Evolutionary conservation across 2,113 vertebrate genomes (phyloP).

Genomic region (Varanus salvator): DNA sequence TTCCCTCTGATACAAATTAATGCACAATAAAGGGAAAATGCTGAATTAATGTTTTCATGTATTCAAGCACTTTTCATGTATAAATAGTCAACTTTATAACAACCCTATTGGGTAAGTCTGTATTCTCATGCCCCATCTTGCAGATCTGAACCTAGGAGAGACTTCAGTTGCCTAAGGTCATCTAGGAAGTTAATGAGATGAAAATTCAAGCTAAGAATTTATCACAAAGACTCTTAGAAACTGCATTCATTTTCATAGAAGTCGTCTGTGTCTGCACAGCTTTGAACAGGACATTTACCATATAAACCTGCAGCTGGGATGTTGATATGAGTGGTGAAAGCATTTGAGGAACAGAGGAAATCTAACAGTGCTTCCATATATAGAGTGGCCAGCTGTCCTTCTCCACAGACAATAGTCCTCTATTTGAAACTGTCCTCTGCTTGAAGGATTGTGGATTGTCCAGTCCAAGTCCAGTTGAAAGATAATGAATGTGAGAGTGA

Average conservation of each 20-base stretch:
- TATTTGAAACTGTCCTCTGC: too few relatives aligned
- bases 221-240: background rate
- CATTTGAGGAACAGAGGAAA: background rate
- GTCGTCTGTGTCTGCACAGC: background rate
- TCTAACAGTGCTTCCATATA: too few relatives aligned
- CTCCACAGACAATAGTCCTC: too few relatives aligned
- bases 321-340: background rate
- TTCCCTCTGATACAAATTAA: slow-evolving; percentile 27
- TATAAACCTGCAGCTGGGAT: background rate
- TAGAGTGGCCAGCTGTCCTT: too few relatives aligned
- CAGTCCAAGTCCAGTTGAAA: too few relatives aligned
- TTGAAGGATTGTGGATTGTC: too few relatives aligned
- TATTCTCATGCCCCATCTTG: background rate
- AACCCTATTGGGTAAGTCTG: background rate
- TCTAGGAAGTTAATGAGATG: background rate
- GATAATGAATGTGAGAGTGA: too few relatives aligned
- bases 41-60: background rate
- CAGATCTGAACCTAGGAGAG: background rate
- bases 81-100: background rate
- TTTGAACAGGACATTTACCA: background rate
- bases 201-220: background rate
- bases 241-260: background rate
- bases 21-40: background rate
- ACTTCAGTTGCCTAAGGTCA: background rate
- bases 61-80: background rate